Evolutionary conservation across 2,888 invertebrate species (phyloP), one percentile per base, ranked within the genome.

Genomic region (Anticlea derivata): DNA sequence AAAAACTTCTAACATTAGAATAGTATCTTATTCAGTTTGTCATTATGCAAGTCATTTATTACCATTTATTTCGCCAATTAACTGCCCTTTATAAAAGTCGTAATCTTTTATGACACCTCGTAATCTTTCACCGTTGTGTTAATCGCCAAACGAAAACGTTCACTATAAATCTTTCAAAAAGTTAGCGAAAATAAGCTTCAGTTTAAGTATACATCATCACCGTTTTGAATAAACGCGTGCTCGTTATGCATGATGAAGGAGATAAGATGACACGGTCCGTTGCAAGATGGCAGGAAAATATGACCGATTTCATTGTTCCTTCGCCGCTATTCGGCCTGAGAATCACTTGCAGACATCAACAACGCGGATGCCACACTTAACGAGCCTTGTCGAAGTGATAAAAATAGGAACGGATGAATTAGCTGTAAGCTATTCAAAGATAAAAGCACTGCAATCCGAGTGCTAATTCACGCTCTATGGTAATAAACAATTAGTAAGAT

Each of bases 291-390:
- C 83, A 82, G 86, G 85, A 83, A 86, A 87, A 86, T 89, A 86
- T 89, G 87, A 87, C 86, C 83, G 89, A 86, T 88, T 86, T 86
- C 89, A 90, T 90, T 90, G 89, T 90, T 89, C 83, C 82, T 74
- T 68, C 73, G 68, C 71, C 68, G 81, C 78, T 80, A 78, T 80
- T 83, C 75, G 75, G 79, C 79, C 82, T 83, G 83, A 85, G 88
- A 89, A 89, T 89, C 89, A 88, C 89, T 86, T 80, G 83, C 76
- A 79, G 83, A 85, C 86, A 88, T 88, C 88, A 86, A 83, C 86
- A 79, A 74, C 81, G 74, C 80, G 84, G 85, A 86, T 83, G 81
- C 83, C 83, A 80, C 83, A 86, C 76, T 86, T 85, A 90, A 89
- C 88, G 89, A 89, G 85, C 76, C 88, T 88, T 88, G 89, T 89